Evolutionary conservation across 2,797 vertebrate genomes (phyloP).

Genomic region (Zenarchopterus dispar): DNA sequence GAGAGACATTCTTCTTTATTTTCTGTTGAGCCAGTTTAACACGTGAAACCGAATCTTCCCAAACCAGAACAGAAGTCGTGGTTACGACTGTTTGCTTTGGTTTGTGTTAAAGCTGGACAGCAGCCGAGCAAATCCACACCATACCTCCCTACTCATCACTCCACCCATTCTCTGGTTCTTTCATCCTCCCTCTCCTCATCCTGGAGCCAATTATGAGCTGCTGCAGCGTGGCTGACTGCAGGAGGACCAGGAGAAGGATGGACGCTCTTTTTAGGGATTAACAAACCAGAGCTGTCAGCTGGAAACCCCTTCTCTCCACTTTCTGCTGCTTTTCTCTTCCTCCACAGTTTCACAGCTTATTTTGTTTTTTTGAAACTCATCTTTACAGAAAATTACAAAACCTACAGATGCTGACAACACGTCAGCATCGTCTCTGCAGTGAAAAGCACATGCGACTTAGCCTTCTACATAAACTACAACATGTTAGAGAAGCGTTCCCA

Average conservation of each 20-base stretch:
- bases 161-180: slow-evolving; percentile 47
- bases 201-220: slow-evolving; percentile 70
- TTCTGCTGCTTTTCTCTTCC: slow-evolving; percentile 23
- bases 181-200: slow-evolving; percentile 53
- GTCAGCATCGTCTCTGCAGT: too few relatives aligned
- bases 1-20: too few relatives aligned
- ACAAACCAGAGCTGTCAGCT: slow-evolving; percentile 68
- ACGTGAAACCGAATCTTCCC: too few relatives aligned
- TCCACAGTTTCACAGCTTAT: slow-evolving; percentile 32
- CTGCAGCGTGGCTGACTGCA: slow-evolving; percentile 49
- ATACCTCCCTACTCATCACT: slow-evolving; percentile 37
- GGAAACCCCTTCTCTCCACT: slow-evolving; percentile 46
- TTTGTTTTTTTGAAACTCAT: slow-evolving; percentile 30
- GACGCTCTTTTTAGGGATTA: slow-evolving; percentile 62
- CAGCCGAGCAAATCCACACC: slow-evolving; percentile 53
- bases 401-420: not conserved
- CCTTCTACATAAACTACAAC: not conserved
- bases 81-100: not conserved
- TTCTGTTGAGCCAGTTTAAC: too few relatives aligned
- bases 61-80: not conserved
- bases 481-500: not conserved
- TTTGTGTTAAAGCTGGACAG: slow-evolving; percentile 36
- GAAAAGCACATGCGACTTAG: too few relatives aligned
- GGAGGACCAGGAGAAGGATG: slow-evolving; percentile 29
- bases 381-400: slow-evolving; percentile 1